Evolutionary conservation across 2,113 vertebrate species (phyloP).

Genomic region (Craseonycteris thonglongyai): DNA sequence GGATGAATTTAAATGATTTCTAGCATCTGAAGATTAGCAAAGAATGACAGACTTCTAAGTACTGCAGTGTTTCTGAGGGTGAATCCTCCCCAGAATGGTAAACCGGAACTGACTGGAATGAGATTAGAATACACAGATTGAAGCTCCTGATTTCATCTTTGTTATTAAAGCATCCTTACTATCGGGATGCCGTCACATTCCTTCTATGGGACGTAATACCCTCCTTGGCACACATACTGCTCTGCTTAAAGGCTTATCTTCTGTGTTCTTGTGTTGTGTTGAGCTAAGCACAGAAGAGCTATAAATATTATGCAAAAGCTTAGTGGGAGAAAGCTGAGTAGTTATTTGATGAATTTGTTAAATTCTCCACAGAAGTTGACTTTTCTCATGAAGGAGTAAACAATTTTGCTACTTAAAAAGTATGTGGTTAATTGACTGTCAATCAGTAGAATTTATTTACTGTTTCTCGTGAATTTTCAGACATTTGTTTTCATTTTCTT

Average conservation of each 20-base stretch:
- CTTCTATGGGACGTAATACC: not conserved
- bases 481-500: not conserved
- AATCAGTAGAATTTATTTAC: not conserved
- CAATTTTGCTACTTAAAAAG: not conserved
- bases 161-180: not conserved
- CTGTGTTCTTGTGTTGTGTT: not conserved
- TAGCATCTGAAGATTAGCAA: slow-evolving; percentile 68
- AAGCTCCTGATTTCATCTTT: slow-evolving; percentile 54
- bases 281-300: not conserved
- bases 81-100: slow-evolving; percentile 35
- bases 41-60: slow-evolving; percentile 67
- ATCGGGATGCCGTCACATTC: not conserved
- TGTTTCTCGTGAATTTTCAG: not conserved
- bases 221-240: rapidly evolving
- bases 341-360: not conserved
- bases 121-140: slow-evolving; percentile 35
- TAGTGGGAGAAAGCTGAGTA: not conserved
- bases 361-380: not conserved
- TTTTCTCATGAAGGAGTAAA: not conserved
- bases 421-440: not conserved
- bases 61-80: not conserved
- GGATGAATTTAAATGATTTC: slow-evolving; percentile 74
- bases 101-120: slow-evolving; percentile 9
- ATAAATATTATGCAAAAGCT: not conserved
- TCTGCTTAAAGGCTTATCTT: not conserved